Base-by-base conservation (phyloP, 2,113 vertebrate species). In the Amphiprion ocellaris region DNA sequence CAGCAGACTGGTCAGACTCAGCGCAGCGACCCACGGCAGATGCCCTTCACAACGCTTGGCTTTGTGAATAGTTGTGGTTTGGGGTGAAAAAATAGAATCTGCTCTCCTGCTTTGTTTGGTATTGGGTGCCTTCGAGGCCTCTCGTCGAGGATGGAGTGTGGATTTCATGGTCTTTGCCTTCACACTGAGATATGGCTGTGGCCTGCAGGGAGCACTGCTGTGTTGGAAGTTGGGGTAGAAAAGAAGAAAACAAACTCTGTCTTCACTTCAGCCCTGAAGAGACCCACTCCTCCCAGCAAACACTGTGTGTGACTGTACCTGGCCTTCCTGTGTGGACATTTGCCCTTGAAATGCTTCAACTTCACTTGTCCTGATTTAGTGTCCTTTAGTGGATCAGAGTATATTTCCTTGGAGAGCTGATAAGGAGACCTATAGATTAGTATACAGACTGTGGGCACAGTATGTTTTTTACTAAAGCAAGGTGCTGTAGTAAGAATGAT, bases 191-290 rank as follows among this genome's bases (percentile, higher is more conserved):
- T 71, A 77, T 55, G 41, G 28, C 39, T 65, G 50, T 15, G 23
- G 82, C 87, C 91, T 91, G 82, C 74, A 89, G 92, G 69, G 90
- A 90, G 89, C 87, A 86, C 82, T 90, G 85, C 83, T 74, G 79
- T 66, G 74, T 74, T 74, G 65, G 69, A 54, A 82, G 71, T 58
- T 65, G 58, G 68, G 37, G 69, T n/a, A 69, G 53, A 83, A 72
- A 55, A 73, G 68, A 64, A 46, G 74, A 68, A 79, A 77, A 79
- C 61, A 83, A 56, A 39, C 23, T 59, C 33, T 50, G 49, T 47
- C 53, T 50, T 79, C 62, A 74, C 70, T 47, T 79, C 59, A 55
- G 24, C 75, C 69, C 77, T 73, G 12, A 56, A 21, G 37, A 70
- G 23, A 58, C 24, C 50, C 69, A 33, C 47, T 0, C 17, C 28